These are phyloP conservation scores for Cerastis leucographa DNA, from an alignment of 2,888 invertebrate species.

Conservation along the genomic window DNA sequence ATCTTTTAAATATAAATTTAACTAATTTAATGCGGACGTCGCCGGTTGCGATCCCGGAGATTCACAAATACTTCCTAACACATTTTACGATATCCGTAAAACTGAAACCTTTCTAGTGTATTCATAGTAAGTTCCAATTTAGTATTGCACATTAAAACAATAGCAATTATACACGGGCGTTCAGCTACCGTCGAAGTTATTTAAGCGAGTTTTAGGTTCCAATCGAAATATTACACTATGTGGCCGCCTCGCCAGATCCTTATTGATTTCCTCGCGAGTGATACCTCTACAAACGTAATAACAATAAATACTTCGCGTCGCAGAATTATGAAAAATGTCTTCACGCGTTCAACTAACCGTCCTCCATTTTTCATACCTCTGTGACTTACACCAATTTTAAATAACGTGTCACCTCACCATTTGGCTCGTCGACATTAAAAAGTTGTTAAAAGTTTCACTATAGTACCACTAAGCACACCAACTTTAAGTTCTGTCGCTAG, in stretches of 20 bases:
- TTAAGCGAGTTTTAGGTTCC: slow-evolving; percentile 71
- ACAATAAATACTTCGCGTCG: slow-evolving; percentile 56
- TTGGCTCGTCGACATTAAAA: slow-evolving; percentile 54
- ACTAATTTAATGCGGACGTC: slow-evolving; percentile 86
- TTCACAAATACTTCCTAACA: slow-evolving; percentile 77
- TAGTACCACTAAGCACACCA: slow-evolving; percentile 65
- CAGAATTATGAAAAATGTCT: slow-evolving; percentile 48
- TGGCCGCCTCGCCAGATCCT: slow-evolving; percentile 63
- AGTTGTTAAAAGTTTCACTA: slow-evolving; percentile 60
- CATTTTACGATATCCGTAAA: slow-evolving; percentile 70
- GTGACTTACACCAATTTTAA: slow-evolving; percentile 60
- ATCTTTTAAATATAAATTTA: slow-evolving; percentile 89
- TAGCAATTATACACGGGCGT: slow-evolving; percentile 64
- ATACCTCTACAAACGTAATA: slow-evolving; percentile 66
- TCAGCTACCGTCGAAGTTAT: slow-evolving; percentile 66
- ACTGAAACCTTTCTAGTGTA: slow-evolving; percentile 80
- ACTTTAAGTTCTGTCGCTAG: slow-evolving; percentile 62
- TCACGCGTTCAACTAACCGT: slow-evolving; percentile 29
- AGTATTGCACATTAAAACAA: slow-evolving; percentile 65
- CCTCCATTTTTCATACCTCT: slow-evolving; percentile 49
- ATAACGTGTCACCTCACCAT: slow-evolving; percentile 57
- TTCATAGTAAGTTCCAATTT: slow-evolving; percentile 69
- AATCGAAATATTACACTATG: slow-evolving; percentile 69
- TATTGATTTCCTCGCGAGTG: slow-evolving; percentile 63
- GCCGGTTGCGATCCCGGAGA: slow-evolving; percentile 74